These are phyloP conservation scores for Diloba caeruleocephala DNA, from an alignment of 2,888 invertebrate genomes.

Conservation along the genomic window DNA sequence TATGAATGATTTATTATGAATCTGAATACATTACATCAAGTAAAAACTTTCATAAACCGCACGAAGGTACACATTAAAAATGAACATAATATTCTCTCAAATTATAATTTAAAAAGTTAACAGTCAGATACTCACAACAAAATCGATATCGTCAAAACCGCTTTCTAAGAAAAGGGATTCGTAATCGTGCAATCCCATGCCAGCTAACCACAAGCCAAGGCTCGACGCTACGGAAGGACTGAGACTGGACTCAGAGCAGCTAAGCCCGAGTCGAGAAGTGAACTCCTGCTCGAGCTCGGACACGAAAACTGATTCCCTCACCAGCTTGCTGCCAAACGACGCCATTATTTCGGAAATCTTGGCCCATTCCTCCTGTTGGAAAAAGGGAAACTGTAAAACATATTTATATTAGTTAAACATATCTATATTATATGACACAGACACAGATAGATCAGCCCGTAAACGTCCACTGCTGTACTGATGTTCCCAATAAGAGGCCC, in stretches of 20 bases:
- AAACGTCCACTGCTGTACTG: too few species aligned
- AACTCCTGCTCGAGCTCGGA: slow-evolving; percentile 94
- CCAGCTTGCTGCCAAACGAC: slow-evolving; percentile 95
- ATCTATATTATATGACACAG: too few species aligned
- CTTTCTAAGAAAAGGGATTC: slow-evolving; percentile 95
- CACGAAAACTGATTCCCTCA: slow-evolving; percentile 93
- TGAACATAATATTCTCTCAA: too few species aligned
- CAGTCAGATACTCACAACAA: slow-evolving; percentile 95
- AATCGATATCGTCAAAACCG: slow-evolving; percentile 97
- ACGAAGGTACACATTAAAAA: not conserved
- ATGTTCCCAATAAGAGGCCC: too few species aligned
- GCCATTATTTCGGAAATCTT: slow-evolving; percentile 99
- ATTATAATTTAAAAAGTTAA: too few species aligned
- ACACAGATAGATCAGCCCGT: too few species aligned
- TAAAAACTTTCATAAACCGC: too few species aligned
- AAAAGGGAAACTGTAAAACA: slow-evolving; percentile 25
- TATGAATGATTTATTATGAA: too few species aligned
- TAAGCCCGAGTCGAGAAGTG: slow-evolving; percentile 91
- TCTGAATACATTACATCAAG: too few species aligned
- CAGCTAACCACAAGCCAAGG: slow-evolving; percentile 94
- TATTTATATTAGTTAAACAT: not conserved
- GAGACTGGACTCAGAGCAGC: slow-evolving; percentile 88
- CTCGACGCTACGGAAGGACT: slow-evolving; percentile 90
- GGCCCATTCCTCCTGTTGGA: slow-evolving; percentile 96
- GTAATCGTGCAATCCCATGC: slow-evolving; percentile 94